These are phyloP conservation scores for Bombus consobrinus DNA, from an alignment of 1,140 invertebrate species.

Conservation along the genomic window DNA sequence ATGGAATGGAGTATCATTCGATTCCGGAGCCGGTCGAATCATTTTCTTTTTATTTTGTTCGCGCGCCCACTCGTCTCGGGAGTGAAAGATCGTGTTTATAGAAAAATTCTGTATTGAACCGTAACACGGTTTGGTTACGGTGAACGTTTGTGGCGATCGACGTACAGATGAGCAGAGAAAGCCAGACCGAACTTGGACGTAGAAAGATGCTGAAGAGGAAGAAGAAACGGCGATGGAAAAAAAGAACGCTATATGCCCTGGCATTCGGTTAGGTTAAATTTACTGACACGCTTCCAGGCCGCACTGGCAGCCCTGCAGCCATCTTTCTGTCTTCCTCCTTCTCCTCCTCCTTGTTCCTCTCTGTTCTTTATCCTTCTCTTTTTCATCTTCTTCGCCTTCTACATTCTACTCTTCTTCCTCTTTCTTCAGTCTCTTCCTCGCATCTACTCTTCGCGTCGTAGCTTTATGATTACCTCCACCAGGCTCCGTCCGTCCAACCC, in stretches of 20 bases:
- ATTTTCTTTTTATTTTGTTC: slow-evolving; percentile 22
- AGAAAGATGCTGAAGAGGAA: slow-evolving; percentile 48
- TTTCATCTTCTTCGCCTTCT: background rate
- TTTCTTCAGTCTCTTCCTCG: background rate
- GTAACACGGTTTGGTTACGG: background rate
- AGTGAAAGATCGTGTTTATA: background rate
- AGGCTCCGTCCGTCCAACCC: slow-evolving; percentile 67
- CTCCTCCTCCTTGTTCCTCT: background rate
- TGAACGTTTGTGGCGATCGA: slow-evolving; percentile 29
- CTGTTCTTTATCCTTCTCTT: background rate
- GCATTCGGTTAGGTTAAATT: slow-evolving; percentile 73
- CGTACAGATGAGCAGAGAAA: background rate
- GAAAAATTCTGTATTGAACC: slow-evolving; percentile 20
- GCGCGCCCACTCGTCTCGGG: background rate
- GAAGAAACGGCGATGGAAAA: slow-evolving; percentile 7
- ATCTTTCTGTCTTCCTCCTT: slow-evolving; percentile 34
- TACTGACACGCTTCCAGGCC: slow-evolving; percentile 69
- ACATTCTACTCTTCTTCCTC: background rate
- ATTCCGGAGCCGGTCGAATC: background rate
- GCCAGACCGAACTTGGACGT: background rate
- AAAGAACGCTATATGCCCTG: slow-evolving; percentile 49
- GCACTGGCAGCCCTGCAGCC: slow-evolving; percentile 60
- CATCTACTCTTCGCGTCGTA: slow-evolving; percentile 45
- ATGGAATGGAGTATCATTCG: background rate
- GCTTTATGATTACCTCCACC: slow-evolving; percentile 71